Conservation (phyloP, 2,113 vertebrate species). For the Cricetomys ansorgei region DNA sequence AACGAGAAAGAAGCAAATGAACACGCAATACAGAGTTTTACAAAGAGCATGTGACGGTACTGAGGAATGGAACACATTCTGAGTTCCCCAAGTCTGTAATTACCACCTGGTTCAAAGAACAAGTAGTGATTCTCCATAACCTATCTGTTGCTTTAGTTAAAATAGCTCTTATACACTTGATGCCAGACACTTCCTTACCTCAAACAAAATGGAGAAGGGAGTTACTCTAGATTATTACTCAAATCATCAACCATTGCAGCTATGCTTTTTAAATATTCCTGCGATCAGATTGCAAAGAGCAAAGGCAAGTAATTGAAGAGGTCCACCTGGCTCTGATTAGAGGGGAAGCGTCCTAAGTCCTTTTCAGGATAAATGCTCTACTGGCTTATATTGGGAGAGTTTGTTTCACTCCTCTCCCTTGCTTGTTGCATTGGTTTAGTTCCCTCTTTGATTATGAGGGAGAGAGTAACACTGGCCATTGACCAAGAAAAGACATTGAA, state of each 20-base stretch:
- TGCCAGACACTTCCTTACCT: slow-evolving; percentile 18
- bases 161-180: slow-evolving; percentile 49
- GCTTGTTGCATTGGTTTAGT: not conserved
- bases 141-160: slow-evolving; percentile 49
- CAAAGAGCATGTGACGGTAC: slow-evolving; percentile 70
- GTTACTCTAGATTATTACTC: slow-evolving; percentile 49
- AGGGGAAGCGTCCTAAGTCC: not conserved
- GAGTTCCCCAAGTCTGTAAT: slow-evolving; percentile 72
- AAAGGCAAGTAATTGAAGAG: not conserved
- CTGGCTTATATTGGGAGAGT: not conserved
- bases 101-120: slow-evolving; percentile 72
- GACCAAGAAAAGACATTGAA: not conserved
- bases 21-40: slow-evolving; percentile 47
- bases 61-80: slow-evolving; percentile 67
- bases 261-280: not conserved
- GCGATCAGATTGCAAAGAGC: not conserved
- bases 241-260: slow-evolving; percentile 10
- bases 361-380: not conserved
- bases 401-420: not conserved
- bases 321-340: not conserved
- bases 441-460: not conserved
- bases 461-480: not conserved
- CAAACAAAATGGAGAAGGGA: slow-evolving; percentile 27
- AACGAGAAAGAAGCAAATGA: slow-evolving; percentile 71
- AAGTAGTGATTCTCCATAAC: slow-evolving; percentile 59